Conservation (phyloP, 2,113 vertebrate species). For the Periophthalmodon schlosseri region DNA sequence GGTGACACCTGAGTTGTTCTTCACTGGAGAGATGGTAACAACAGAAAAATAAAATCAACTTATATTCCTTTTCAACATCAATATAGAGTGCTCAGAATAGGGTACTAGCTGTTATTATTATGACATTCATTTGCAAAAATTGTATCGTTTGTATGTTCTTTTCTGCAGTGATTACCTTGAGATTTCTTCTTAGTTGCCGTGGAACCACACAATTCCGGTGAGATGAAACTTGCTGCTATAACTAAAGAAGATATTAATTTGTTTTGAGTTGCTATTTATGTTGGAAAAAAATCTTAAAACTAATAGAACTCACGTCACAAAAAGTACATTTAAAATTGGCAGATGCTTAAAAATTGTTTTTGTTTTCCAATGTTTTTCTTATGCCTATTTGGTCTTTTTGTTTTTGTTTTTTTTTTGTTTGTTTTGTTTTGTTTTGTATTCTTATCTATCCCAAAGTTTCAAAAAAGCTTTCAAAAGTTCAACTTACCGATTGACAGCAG, state of each 20-base stretch:
- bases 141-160: neutral
- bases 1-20: slow-evolving; percentile 88
- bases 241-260: slow-evolving; percentile 66
- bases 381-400: too few species aligned
- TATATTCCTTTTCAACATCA: neutral
- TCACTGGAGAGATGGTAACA: slow-evolving; percentile 73
- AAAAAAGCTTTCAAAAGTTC: neutral
- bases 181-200: slow-evolving; percentile 80
- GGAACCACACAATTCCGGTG: slow-evolving; percentile 83
- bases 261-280: neutral
- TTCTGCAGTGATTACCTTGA: slow-evolving; percentile 79
- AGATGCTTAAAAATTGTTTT: too few species aligned
- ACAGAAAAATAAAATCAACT: too few species aligned
- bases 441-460: too few species aligned
- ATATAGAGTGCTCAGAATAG: neutral
- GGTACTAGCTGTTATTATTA: neutral
- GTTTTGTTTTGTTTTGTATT: neutral
- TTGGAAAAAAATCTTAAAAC: neutral
- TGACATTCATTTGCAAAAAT: neutral
- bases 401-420: neutral
- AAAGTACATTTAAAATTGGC: neutral
- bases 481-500: slow-evolving; percentile 67
- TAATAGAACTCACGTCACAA: too few species aligned
- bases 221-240: slow-evolving; percentile 90
- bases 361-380: too few species aligned